Base-by-base conservation (phyloP, 2,888 invertebrate genomes). In the Neoascia interrupta region DNA sequence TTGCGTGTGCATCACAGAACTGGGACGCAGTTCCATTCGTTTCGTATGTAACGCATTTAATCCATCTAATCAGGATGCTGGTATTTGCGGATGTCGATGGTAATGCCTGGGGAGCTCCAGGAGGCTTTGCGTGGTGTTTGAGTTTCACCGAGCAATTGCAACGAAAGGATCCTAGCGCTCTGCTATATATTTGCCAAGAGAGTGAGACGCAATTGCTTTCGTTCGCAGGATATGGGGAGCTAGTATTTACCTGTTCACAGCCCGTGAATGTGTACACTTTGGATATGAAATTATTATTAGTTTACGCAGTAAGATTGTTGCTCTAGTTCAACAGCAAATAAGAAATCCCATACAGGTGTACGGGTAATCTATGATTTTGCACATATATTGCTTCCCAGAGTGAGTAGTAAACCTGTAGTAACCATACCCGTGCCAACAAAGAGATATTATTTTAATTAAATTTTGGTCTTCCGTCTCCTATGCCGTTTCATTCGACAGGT, bases 31-130 rank as follows among this genome's bases (percentile, higher is more conserved):
- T 64, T 73, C 61, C 56, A 73, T 73, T 66, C 73, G 66, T 49
- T 56, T 36, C 49, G 16, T 60, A 49, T 66, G 73, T 66, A 73
- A 79, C 73, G 73, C 60, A 61, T 73, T 73, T 79, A 76, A 76
- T 76, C 76, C 72, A 72, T 76, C 72, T 72, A 76, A 72, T 76
- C 76, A 76, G 72, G 58, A 76, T 72, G 76, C 64, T 70, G 76
- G 72, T 72, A 72, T 72, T 72, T 76, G 76, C 64, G 64, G 58
- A 76, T 72, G 76, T 58, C 26, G 72, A 64, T 58, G 51, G 43
- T 72, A 72, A 72, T 64, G 53, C 72, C 72, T 72, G 31, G 43
- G 63, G 51, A 72, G 64, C 72, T 64, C 63, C 37, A 5, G 31
- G 37, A 64, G 64, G 64, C 58, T 76, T 58, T 72, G 56, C 26